Evolutionary conservation across 2,797 vertebrate genomes (phyloP), one percentile per base, ranked within the genome.

Genomic region (Carapus acus): DNA sequence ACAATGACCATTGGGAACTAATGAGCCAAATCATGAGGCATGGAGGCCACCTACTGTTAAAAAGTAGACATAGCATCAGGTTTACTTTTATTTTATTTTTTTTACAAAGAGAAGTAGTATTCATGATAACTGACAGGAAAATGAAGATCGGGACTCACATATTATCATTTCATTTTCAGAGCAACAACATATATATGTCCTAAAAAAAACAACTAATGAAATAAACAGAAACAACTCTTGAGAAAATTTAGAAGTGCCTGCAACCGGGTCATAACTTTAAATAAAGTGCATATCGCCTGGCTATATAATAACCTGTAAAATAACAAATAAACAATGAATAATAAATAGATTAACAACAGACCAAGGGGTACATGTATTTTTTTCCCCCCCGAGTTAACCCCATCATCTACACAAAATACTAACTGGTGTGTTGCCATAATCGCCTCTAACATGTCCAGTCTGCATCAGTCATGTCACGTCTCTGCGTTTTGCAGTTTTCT

Each of bases 51-150:
- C 6, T 8, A 8, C 34, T 37, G 34, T 37, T 37, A 37, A n/a
- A 14, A 36, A 36, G 15, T 36, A 36, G 33, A 37, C 34, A 37
- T 37, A 37, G 8, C 24, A 27, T 9, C 34, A 37, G 13, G 34
- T 37, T 37, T 37, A 16, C 34, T 37, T 37, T 15, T 15, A 15
- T 37, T 37, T 37, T 37, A 16, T n/a, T 37, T 37, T 15, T 15
- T 37, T 37, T 14, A 9, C 34, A 37, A 5, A 37, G 34, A 37
- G 34, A 37, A 37, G 16, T n/a, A 37, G 34, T 37, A 37, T 37
- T 37, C 34, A 37, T 2, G 8, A 37, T 37, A 37, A 37, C 34
- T 37, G 34, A 37, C 33, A 36, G 21, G 40, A 42, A 42, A 42
- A 42, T 42, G 21, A 42, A 42, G 40, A 42, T 21, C 33, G 3